A percentile compares a stretch with the other conserved stretches of the same genome.
These are phyloP conservation scores for Aphidius colemani DNA, from an alignment of 2,888 invertebrate genomes.

Conservation along the genomic window DNA sequence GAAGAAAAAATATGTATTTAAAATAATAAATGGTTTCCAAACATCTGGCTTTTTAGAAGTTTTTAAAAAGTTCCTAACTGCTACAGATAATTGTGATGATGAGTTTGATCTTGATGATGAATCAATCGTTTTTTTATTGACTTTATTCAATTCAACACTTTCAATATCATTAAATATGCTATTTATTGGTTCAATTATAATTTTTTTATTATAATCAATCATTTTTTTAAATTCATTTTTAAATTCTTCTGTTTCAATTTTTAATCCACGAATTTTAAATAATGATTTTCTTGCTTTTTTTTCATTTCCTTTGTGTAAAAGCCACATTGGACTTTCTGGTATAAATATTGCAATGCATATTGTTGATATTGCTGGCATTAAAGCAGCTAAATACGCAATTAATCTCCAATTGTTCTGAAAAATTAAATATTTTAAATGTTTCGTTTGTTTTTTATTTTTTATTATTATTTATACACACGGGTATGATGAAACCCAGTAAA, in stretches of 20 bases:
- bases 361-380: conserved; percentile 53
- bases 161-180: neutral
- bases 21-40: conserved; percentile 40
- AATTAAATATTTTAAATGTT: conserved; percentile 27
- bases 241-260: conserved; percentile 34
- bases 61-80: neutral
- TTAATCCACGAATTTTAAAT: conserved; percentile 52
- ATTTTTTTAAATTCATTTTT: conserved; percentile 37
- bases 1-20: conserved; percentile 37
- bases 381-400: conserved; percentile 50
- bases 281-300: conserved; percentile 58
- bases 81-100: neutral
- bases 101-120: neutral
- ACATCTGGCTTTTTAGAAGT: conserved; percentile 37
- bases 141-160: neutral
- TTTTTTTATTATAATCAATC: conserved; percentile 31
- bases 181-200: conserved; percentile 11
- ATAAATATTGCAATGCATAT: conserved; percentile 53
- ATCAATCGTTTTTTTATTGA: neutral
- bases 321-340: conserved; percentile 63
- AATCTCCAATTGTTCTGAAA: conserved; percentile 56
- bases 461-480: conserved; percentile 40
- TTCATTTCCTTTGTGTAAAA: conserved; percentile 56
- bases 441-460: conserved; percentile 8
- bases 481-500: conserved; percentile 58